Conservation (phyloP, 2,113 vertebrate genomes). For the Ovis aries region DNA sequence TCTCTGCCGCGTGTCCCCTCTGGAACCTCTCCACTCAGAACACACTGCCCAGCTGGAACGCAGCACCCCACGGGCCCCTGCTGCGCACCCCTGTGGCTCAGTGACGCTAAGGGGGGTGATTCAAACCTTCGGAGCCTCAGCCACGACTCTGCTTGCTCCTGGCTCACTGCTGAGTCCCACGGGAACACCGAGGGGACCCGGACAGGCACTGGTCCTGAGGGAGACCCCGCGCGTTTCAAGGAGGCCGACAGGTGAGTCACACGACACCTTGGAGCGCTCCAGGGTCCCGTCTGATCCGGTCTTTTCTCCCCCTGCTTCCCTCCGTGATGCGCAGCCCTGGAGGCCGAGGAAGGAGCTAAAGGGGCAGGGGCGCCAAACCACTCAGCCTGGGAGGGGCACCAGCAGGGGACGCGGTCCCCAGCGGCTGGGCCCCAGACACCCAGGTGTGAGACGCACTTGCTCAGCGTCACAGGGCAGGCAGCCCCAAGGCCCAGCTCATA, state of each 20-base stretch:
- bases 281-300: fast-evolving
- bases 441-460: fast-evolving
- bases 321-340: neutral
- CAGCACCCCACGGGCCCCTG: neutral
- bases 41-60: neutral
- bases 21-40: too few relatives aligned
- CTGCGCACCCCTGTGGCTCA: fast-evolving
- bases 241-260: neutral
- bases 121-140: neutral
- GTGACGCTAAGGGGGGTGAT: neutral
- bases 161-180: neutral
- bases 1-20: neutral
- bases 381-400: fast-evolving
- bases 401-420: neutral
- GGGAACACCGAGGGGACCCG: neutral
- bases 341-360: neutral
- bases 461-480: fast-evolving
- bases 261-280: neutral
- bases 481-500: neutral
- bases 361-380: neutral
- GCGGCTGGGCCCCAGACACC: neutral
- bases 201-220: neutral
- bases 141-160: neutral
- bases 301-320: neutral
- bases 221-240: neutral